These are phyloP conservation scores for Dorcus hopei DNA, from an alignment of 2,888 invertebrate species.

Conservation along the genomic window DNA sequence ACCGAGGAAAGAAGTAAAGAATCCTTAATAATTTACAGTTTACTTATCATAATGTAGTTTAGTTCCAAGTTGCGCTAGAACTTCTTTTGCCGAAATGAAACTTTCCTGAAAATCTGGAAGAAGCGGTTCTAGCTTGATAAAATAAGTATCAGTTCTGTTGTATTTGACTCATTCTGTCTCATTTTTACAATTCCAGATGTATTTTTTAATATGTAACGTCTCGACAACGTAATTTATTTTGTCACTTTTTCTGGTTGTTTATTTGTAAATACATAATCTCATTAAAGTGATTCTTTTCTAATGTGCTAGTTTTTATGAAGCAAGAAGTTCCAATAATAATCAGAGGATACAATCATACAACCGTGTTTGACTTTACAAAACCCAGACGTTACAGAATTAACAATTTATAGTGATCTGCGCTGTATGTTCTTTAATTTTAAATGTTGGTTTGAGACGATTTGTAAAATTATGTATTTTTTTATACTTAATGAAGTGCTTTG, in stretches of 20 bases:
- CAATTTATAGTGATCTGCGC: no score
- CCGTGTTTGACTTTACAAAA: no score
- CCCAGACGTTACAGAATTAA: no score
- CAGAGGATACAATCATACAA: no score
- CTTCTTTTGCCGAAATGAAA: slow-evolving; percentile 9
- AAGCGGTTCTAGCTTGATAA: slow-evolving; percentile 9
- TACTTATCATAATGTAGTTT: slow-evolving; percentile 26
- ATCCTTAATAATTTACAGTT: slow-evolving; percentile 6
- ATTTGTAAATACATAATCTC: slow-evolving; percentile 46
- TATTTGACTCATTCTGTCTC: slow-evolving; percentile 4
- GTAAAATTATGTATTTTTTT: not conserved
- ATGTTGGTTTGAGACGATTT: no score
- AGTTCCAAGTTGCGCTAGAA: slow-evolving; percentile 24
- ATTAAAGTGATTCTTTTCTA: slow-evolving; percentile 45
- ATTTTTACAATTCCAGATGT: slow-evolving; percentile 14
- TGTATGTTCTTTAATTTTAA: no score
- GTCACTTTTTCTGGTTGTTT: slow-evolving; percentile 22
- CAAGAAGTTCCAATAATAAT: no score
- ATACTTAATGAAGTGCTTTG: no score
- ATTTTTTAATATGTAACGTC: slow-evolving; percentile 18
- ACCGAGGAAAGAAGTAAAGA: slow-evolving; percentile 35
- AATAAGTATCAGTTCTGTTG: slow-evolving; percentile 9
- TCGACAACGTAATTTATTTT: slow-evolving; percentile 34
- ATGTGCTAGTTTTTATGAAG: slow-evolving; percentile 3
- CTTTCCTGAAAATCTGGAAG: not conserved